Evolutionary conservation across 2,113 vertebrate species (phyloP).

Genomic region (Glaucidium brasilianum): DNA sequence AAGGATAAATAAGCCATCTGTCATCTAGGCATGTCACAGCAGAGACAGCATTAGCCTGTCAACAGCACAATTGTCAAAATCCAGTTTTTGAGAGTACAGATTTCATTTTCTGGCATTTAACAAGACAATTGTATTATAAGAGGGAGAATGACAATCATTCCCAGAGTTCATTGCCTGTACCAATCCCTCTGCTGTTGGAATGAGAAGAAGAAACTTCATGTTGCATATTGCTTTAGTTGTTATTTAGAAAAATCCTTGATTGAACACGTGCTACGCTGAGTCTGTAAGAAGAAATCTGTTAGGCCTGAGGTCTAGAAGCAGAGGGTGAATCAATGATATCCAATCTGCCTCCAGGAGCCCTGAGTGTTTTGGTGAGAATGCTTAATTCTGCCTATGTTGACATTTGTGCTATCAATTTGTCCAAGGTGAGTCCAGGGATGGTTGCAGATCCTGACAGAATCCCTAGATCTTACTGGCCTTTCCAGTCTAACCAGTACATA

Average conservation of each 20-base stretch:
- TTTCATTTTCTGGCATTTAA: slow-evolving; percentile 59
- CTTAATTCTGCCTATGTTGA: background rate
- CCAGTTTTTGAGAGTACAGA: background rate
- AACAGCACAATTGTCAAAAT: slow-evolving; percentile 38
- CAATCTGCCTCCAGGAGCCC: background rate
- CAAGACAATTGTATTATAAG: slow-evolving; percentile 45
- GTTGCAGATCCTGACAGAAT: background rate
- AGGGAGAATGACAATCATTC: background rate
- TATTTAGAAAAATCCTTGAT: background rate
- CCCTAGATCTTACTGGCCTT: background rate
- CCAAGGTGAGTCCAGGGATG: background rate
- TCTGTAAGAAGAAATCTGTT: background rate
- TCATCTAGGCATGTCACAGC: background rate
- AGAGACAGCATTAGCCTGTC: slow-evolving; percentile 50
- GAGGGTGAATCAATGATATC: background rate
- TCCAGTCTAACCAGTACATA: background rate
- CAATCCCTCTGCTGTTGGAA: background rate
- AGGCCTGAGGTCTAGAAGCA: background rate
- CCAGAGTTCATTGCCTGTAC: background rate
- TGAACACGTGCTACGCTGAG: background rate
- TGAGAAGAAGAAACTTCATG: background rate
- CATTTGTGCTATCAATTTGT: background rate
- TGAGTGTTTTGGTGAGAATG: background rate
- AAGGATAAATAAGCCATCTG: slow-evolving; percentile 27
- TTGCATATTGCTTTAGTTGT: background rate